phyloP scores from a whole-genome alignment of 2,888 invertebrate species.

The Spisula subtruncata region DNA sequence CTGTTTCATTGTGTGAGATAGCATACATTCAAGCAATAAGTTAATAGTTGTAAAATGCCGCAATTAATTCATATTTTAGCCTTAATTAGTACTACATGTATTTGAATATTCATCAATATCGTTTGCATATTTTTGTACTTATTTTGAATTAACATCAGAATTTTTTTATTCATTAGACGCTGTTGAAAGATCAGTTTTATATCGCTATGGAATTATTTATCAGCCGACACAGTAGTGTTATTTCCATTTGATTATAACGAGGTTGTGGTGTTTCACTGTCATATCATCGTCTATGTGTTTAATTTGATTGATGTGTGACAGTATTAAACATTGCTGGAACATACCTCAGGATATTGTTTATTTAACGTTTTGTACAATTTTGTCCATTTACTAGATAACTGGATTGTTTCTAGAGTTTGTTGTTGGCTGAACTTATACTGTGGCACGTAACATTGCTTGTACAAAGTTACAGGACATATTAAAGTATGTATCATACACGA shows the following conservation, averaged over 20 bases:
- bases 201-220: not conserved
- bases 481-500: too few species aligned
- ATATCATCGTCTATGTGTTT: constrained; percentile 7
- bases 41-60: too few species aligned
- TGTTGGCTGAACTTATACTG: not conserved
- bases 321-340: constrained; percentile 13
- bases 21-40: too few species aligned
- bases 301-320: not conserved
- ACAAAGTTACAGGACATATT: not conserved
- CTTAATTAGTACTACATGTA: too few species aligned
- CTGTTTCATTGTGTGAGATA: too few species aligned
- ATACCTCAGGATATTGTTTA: not conserved
- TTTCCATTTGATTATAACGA: not conserved
- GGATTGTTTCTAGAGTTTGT: constrained; percentile 2
- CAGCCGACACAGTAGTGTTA: not conserved
- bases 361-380: constrained; percentile 25
- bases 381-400: constrained; percentile 10
- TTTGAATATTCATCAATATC: too few species aligned
- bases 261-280: too few species aligned
- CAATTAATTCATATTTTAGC: too few species aligned
- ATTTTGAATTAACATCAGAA: too few species aligned
- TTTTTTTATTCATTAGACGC: not conserved
- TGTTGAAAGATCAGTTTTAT: not conserved
- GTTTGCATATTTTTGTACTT: too few species aligned
- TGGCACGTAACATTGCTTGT: not conserved